phyloP scores from a whole-genome alignment of 1,140 invertebrate species.

The Drosophila oshimai region DNA sequence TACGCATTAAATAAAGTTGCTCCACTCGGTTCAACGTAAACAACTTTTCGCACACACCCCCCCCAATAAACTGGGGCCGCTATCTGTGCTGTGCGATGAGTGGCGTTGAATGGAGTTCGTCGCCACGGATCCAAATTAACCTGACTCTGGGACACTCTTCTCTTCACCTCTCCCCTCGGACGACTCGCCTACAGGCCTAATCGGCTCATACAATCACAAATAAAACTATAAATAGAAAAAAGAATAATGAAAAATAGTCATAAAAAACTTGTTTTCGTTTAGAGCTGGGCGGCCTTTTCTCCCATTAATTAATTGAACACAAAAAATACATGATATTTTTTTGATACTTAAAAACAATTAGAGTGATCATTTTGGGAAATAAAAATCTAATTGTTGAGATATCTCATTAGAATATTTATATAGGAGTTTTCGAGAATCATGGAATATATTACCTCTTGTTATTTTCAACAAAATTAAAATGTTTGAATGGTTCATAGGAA shows the following conservation, averaged over 20 bases:
- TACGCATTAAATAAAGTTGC: slow-evolving; percentile 43
- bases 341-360: too few species aligned
- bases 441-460: too few species aligned
- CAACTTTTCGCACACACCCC: slow-evolving; percentile 22
- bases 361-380: too few species aligned
- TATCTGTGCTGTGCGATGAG: slow-evolving; percentile 1
- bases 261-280: slow-evolving; percentile 61
- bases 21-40: slow-evolving; percentile 12
- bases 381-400: too few species aligned
- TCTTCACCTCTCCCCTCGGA: background rate
- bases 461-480: too few species aligned
- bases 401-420: too few species aligned
- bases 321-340: background rate
- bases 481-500: too few species aligned
- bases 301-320: background rate
- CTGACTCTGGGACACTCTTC: background rate
- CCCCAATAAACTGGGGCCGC: background rate
- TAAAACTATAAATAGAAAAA: slow-evolving; percentile 62
- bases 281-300: slow-evolving; percentile 42
- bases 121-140: slow-evolving; percentile 23
- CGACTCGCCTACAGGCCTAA: slow-evolving; percentile 15
- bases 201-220: slow-evolving; percentile 44
- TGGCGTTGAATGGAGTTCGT: slow-evolving; percentile 36
- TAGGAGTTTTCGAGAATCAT: too few species aligned
- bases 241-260: slow-evolving; percentile 43